Evolutionary conservation across 1,140 invertebrate genomes (phyloP).

Genomic region (Drosophila parabipectinata): DNA sequence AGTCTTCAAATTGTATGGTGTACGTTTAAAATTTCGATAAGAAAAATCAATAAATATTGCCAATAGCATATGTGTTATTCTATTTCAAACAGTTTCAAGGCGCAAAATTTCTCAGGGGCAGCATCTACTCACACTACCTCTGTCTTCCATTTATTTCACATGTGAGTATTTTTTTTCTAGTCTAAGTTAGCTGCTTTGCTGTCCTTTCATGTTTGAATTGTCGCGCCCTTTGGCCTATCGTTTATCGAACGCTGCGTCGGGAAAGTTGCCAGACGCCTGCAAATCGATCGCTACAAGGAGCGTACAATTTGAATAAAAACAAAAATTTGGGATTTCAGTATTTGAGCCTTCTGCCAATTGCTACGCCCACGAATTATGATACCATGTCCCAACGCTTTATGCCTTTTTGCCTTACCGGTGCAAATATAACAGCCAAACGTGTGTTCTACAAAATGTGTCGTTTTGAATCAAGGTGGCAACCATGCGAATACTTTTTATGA

Average conservation of each 20-base stretch:
- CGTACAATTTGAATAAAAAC: neutral
- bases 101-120: slow-evolving; percentile 35
- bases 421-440: slow-evolving; percentile 10
- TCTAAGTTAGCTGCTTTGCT: neutral
- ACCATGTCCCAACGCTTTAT: neutral
- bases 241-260: slow-evolving; percentile 15
- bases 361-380: neutral
- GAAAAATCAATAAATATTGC: slow-evolving; percentile 46
- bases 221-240: neutral
- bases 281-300: neutral
- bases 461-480: slow-evolving; percentile 53
- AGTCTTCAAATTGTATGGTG: slow-evolving; percentile 51
- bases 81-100: slow-evolving; percentile 22
- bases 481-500: slow-evolving; percentile 56
- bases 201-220: slow-evolving; percentile 4
- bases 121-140: slow-evolving; percentile 6
- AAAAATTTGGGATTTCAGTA: neutral
- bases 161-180: slow-evolving; percentile 11
- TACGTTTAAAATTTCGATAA: slow-evolving; percentile 44
- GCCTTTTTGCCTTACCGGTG: too few species aligned
- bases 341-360: neutral
- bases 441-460: slow-evolving; percentile 19
- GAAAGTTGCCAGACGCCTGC: slow-evolving; percentile 9
- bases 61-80: slow-evolving; percentile 38
- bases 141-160: slow-evolving; percentile 8